Conservation (phyloP, 2,113 vertebrate genomes). For the Lipotes vexillifer region DNA sequence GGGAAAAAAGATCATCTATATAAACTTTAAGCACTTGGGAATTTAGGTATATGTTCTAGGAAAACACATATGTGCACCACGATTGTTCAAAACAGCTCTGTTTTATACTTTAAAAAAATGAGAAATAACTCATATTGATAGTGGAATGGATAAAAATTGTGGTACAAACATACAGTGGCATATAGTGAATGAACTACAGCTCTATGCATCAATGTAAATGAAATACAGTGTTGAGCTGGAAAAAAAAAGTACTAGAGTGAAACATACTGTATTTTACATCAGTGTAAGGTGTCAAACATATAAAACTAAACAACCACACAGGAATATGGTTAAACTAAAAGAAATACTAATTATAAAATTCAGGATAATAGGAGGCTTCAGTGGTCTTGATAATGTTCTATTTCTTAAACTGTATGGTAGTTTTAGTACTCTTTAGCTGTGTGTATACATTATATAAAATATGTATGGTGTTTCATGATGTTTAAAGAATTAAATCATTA, state of each 20-base stretch:
- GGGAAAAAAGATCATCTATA: background rate
- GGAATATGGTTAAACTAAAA: background rate
- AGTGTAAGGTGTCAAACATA: background rate
- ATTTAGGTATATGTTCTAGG: background rate
- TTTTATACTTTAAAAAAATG: background rate
- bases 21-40: background rate
- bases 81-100: background rate
- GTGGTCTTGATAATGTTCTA: background rate
- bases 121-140: background rate
- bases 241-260: background rate
- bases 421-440: background rate
- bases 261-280: background rate
- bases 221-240: background rate
- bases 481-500: background rate
- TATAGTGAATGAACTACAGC: background rate
- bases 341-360: background rate
- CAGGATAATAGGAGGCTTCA: background rate
- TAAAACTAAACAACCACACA: background rate
- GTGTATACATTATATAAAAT: background rate
- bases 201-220: background rate
- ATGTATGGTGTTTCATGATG: background rate
- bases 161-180: background rate
- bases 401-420: background rate
- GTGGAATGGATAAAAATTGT: background rate
- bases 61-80: background rate